Percentiles rank a stretch among this genome's conserved stretches.
phyloP scores from a whole-genome alignment of 2,797 vertebrate genomes.

The Cyprinella venusta region DNA sequence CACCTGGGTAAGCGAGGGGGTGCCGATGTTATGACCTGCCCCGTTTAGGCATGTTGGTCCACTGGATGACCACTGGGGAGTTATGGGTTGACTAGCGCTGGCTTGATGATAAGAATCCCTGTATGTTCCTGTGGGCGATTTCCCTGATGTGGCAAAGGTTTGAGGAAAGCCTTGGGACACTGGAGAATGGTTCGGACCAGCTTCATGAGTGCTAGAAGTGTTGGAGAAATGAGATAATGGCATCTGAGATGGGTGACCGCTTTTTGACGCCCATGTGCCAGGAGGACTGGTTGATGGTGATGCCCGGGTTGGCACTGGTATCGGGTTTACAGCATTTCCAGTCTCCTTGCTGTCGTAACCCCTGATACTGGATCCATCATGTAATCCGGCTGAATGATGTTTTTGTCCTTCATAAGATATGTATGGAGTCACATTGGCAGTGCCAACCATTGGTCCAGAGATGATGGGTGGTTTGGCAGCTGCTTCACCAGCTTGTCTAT shows the following conservation, averaged over 20 bases:
- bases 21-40: slow-evolving; percentile 9
- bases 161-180: slow-evolving; percentile 63
- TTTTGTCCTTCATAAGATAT: slow-evolving; percentile 71
- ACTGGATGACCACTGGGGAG: slow-evolving; percentile 35
- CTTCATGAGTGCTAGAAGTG: slow-evolving; percentile 48
- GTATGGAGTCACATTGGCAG: slow-evolving; percentile 61
- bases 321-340: slow-evolving; percentile 60
- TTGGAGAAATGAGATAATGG: slow-evolving; percentile 66
- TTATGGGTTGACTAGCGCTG: slow-evolving; percentile 35
- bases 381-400: slow-evolving; percentile 60
- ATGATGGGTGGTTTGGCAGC: slow-evolving; percentile 82
- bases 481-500: slow-evolving; percentile 72
- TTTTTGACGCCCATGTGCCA: slow-evolving; percentile 66
- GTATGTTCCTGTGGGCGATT: slow-evolving; percentile 69
- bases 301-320: slow-evolving; percentile 55
- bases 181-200: slow-evolving; percentile 59
- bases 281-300: slow-evolving; percentile 61
- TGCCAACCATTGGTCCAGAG: slow-evolving; percentile 70
- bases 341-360: slow-evolving; percentile 71
- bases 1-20: slow-evolving; percentile 9
- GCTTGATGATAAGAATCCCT: slow-evolving; percentile 61
- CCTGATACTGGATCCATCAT: slow-evolving; percentile 66
- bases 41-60: slow-evolving; percentile 50
- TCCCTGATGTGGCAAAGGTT: slow-evolving; percentile 42
- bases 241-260: slow-evolving; percentile 53